These are phyloP conservation scores for Agapornis canus DNA, from an alignment of 2,797 vertebrate species.

Conservation along the genomic window DNA sequence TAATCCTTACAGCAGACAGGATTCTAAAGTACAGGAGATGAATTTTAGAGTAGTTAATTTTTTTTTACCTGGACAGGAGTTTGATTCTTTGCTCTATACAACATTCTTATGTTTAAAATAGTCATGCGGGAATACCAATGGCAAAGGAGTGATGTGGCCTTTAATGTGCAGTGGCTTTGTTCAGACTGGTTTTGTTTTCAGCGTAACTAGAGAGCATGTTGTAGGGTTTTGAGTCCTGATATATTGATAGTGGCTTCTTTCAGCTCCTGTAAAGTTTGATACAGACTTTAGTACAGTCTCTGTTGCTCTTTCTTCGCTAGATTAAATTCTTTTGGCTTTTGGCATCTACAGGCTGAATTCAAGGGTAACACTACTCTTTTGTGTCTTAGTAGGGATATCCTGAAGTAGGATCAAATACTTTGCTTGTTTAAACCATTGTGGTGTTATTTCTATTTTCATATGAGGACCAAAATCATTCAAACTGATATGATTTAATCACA, in stretches of 20 bases:
- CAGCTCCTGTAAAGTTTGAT: neutral
- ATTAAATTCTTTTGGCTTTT: neutral
- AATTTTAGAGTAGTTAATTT: neutral
- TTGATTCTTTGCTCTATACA: neutral
- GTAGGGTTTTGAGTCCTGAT: neutral
- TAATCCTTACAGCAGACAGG: neutral
- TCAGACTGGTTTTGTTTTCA: slow-evolving; percentile 13
- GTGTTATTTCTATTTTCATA: neutral
- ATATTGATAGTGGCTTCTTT: neutral
- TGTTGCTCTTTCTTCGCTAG: neutral
- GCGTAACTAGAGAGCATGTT: neutral
- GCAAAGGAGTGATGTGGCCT: neutral
- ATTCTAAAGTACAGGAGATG: neutral
- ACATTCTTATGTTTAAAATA: neutral
- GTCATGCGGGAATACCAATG: neutral
- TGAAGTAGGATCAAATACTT: neutral
- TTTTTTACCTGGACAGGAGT: neutral
- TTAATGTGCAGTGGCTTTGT: neutral
- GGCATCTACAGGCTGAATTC: neutral
- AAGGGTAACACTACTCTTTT: neutral
- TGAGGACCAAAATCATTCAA: neutral
- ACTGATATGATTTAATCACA: neutral
- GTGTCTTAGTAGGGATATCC: neutral
- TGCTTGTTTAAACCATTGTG: neutral
- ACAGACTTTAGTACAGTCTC: neutral